Conservation (phyloP, 2,888 invertebrate species). For the Pocota personata region DNA sequence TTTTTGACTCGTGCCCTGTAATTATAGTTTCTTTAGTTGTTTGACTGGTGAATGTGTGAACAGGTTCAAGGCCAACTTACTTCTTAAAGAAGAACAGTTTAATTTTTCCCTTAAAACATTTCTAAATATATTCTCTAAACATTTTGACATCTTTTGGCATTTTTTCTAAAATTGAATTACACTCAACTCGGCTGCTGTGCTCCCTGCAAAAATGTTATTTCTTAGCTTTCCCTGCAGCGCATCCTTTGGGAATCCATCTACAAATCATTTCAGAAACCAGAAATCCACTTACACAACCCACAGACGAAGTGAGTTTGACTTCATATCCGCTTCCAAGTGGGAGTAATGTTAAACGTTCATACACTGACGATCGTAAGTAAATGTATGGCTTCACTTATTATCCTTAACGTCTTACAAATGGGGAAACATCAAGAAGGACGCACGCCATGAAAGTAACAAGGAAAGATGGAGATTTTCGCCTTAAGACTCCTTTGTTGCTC, state of each 20-base stretch:
- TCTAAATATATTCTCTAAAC: slow-evolving; percentile 29
- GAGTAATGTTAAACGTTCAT: slow-evolving; percentile 64
- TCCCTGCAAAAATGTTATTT: slow-evolving; percentile 32
- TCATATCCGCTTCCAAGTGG: slow-evolving; percentile 8
- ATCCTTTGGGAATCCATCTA: slow-evolving; percentile 56
- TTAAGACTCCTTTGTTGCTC: slow-evolving; percentile 28
- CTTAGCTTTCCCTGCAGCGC: slow-evolving; percentile 5
- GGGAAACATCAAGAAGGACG: slow-evolving; percentile 69
- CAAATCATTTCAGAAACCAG: slow-evolving; percentile 49
- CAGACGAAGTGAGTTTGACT: slow-evolving; percentile 13
- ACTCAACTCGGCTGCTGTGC: slow-evolving; percentile 22
- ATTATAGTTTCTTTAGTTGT: slow-evolving; percentile 14
- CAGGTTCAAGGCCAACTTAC: neutral
- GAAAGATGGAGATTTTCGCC: slow-evolving; percentile 25
- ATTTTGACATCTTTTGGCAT: slow-evolving; percentile 64
- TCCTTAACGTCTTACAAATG: slow-evolving; percentile 72
- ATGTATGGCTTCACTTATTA: slow-evolving; percentile 72
- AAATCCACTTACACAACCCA: slow-evolving; percentile 53
- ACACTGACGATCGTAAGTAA: slow-evolving; percentile 58
- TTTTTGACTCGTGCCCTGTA: neutral
- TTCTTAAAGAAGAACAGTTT: neutral
- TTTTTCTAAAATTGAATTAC: slow-evolving; percentile 58
- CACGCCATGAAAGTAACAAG: slow-evolving; percentile 27
- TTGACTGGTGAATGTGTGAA: no score
- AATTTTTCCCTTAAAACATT: neutral